Base-by-base conservation (phyloP, 1,140 invertebrate genomes). In the Maconellicoccus hirsutus region DNA sequence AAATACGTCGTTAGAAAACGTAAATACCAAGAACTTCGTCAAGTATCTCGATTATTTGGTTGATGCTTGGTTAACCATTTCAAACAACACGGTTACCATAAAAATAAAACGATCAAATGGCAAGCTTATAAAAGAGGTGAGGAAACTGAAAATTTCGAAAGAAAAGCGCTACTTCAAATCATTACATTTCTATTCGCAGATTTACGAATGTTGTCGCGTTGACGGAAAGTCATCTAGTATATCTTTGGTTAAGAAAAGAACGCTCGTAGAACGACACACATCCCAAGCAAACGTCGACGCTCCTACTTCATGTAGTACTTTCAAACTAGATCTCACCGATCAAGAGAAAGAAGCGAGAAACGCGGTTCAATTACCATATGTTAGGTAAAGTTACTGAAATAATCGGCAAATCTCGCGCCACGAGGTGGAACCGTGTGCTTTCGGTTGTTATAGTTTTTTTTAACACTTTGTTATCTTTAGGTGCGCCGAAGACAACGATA, bases 341-440 rank as follows among this genome's bases (percentile, higher is more conserved):
- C 21, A 66, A 25, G 61, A 66, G 22, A 66, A 25, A 66, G 19
- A 66, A 26, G 61, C 61, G 3, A 66, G 61, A 23, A 19, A 66
- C 25, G 61, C 61, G 8, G 61, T 66, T 23, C 61, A 66, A 14
- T 26, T 66, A 66, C 61, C 61, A 14, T 66, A 66, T 16, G 22
- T 25, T 8, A 66, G 61, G 61, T 66, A 66, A n/a, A n/a, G n/a
- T n/a, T n/a, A n/a, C n/a, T n/a, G n/a, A 42, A 42, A 10, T 8
- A 42, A 42, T 42, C 39, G 8, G 39, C n/a, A 10, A n/a, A 42
- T 8, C 8, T 10, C 39, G 39, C n/a, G 39, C 8, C 8, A 10
- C 39, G n/a, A 42, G 39, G 39, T 42, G 39, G 39, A 42, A n/a
- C n/a, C n/a, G n/a, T n/a, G n/a, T n/a, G n/a, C n/a, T n/a, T n/a